Base-by-base conservation (phyloP, 2,888 invertebrate species). In the Hoplodrina blanda region DNA sequence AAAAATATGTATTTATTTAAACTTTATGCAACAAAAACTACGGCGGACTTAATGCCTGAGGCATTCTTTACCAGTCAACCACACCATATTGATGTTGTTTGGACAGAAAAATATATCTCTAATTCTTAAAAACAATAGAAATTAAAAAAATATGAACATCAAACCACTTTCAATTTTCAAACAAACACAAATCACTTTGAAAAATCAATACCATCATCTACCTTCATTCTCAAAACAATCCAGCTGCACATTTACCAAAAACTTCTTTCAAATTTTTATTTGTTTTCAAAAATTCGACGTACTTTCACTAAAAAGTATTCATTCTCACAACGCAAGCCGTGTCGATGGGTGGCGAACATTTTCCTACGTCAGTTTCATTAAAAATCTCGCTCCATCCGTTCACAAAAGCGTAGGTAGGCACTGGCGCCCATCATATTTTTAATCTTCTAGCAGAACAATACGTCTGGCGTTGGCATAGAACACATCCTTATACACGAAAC, bases 381-480 rank as follows among this genome's bases (percentile, higher is more conserved):
- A 89, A 90, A 88, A 74, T 69, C 84, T 75, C 84, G 80, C 87
- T 85, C 78, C 83, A 85, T 85, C 84, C 85, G 81, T 10, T 77
- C 82, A 89, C 88, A 90, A 89, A 90, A 88, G 88, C 85, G 78
- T 81, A 46, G 46, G 46, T 46, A 46, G 46, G 17, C 1, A 83
- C 85, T 81, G 80, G 83, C 81, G 87, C 78, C 70, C 81, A 85
- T 86, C 87, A 91, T 89, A 90, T 91, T 91, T 91, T 91, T 91
- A 91, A 91, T 91, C 90, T 90, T 85, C 87, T 82, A 83, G 76
- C 85, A 82, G 88, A 88, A 91, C 90, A 91, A 91, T 76, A 75
- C 55, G 68, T 69, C 63, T 73, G 20, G 66, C 60, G 66, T 53
- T 64, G 25, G 19, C 20, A 55, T 57, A 65, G 69, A 68, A 82